Base-by-base conservation (phyloP, 2,113 vertebrate species). In the Hydrolagus affinis region DNA sequence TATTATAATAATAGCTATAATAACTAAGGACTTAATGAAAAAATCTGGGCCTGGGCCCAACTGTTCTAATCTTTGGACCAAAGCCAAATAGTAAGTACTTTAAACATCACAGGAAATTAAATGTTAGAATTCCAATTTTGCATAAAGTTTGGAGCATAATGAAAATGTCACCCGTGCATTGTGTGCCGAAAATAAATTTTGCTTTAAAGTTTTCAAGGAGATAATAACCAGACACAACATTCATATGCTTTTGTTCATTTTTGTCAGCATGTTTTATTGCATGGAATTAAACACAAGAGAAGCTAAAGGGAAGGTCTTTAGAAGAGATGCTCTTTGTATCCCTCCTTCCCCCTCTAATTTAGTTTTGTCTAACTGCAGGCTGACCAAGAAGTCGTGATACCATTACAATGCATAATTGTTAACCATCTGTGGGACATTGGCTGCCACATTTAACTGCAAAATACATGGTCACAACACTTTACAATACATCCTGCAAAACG, bases 91-190 rank as follows among this genome's bases (percentile, higher is more conserved):
- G 91, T 95, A 94, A 95, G 95, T 95, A 94, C 96, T 96, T 97
- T 97, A 95, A 97, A 97, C 94, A 96, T 98, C 95, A 96, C 95
- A 96, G 95, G 95, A 97, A 98, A 98, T 97, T 96, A 97, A 97
- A 98, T 97, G 95, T 97, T 95, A 94, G 94, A 95, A 96, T 97
- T 98, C 95, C 94, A 90, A 96, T 96, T 96, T 96, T 95, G 92
- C 94, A 94, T 95, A 95, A 96, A 96, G 94, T 97, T 96, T 96
- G 60, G 95, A 90, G 94, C 95, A 95, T 95, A 97, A 96, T 96
- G 94, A 97, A 97, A 96, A 94, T 95, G 95, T 95, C 96, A 95
- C 92, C 92, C 92, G 94, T 96, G 95, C 97, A 96, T 97, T 97
- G 96, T 95, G 95, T 94, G 95, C 95, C 96, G 95, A 94, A 93